Conservation (phyloP, 2,888 invertebrate genomes). For the Dicyrtoma fusca region DNA sequence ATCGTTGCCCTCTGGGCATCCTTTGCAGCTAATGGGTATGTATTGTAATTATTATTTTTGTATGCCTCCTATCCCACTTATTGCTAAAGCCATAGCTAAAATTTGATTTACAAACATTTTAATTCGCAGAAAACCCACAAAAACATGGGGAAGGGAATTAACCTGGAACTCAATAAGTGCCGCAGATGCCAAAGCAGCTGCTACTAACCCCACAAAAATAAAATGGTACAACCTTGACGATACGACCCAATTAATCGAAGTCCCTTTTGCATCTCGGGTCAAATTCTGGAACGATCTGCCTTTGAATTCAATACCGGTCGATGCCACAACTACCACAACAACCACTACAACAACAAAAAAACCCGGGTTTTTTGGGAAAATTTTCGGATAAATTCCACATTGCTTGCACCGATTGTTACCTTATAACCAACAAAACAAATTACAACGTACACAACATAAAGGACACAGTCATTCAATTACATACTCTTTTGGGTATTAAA, state of each 20-base stretch:
- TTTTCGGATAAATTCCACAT: too few species aligned
- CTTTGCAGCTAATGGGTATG: constrained; percentile 44
- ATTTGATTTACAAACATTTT: constrained; percentile 8
- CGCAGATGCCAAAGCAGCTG: constrained; percentile 42
- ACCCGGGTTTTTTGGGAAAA: too few species aligned
- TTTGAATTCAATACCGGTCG: constrained; percentile 32
- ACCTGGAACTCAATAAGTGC: constrained; percentile 48
- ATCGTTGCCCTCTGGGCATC: constrained; percentile 46
- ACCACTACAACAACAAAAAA: too few species aligned
- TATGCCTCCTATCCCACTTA: too few species aligned
- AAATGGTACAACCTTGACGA: constrained; percentile 45
- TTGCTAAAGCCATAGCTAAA: too few species aligned
- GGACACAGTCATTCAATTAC: too few species aligned
- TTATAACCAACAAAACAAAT: too few species aligned
- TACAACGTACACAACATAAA: too few species aligned
- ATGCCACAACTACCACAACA: too few species aligned
- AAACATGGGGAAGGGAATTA: constrained; percentile 43
- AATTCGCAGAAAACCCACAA: constrained; percentile 39
- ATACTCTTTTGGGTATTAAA: too few species aligned
- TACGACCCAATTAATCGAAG: constrained; percentile 41
- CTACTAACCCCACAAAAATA: not conserved
- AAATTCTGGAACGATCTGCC: constrained; percentile 51
- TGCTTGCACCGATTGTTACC: too few species aligned
- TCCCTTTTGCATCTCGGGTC: constrained; percentile 47
- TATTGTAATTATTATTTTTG: not conserved